Base-by-base conservation (phyloP, 2,888 invertebrate genomes). In the Spilarctia lutea region DNA sequence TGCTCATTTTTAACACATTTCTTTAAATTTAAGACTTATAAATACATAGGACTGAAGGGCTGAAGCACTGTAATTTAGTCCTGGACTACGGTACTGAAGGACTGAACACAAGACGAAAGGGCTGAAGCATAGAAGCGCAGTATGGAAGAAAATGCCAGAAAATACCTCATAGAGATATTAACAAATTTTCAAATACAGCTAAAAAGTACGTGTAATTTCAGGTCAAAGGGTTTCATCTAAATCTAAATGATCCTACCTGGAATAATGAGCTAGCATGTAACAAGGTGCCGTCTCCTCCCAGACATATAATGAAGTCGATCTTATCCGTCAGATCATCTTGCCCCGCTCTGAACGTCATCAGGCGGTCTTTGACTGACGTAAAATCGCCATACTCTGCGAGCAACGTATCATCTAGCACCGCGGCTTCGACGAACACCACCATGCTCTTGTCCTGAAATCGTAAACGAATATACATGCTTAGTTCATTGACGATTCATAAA, bases 211-310 rank as follows among this genome's bases (percentile, higher is more conserved):
- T 56, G 13, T 10, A 60, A 27, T n/a, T 27, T 60, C 4, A 27
- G 27, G 16, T 1, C 16, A 2, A n/a, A n/a, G n/a, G n/a, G n/a
- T n/a, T n/a, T n/a, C n/a, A n/a, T n/a, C n/a, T n/a, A n/a, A 18
- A 16, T 45, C 45, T 45, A 45, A 45, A 45, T 13, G 68, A 75
- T 45, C 73, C 81, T 35, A 95, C 96, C 92, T 96, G 98, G 90
- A 99, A 99, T 68, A 99, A 95, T 68, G 99, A 97, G 88, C 99
- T 99, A 72, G 99, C 99, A 90, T 99, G 99, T 20, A 99, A 94
- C 30, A 99, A 95, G 0, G 99, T 99, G n/a, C 99, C 99, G 92
- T 99, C 99, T 20, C 99, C 99, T 1, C 99, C 99, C 68, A 99
- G 96, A 89, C 99, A 99, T 77, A 99, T 98, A 86, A 99, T 99